These are phyloP conservation scores for Geopemphigus sp. DNA, from an alignment of 1,140 invertebrate genomes.

Conservation along the genomic window DNA sequence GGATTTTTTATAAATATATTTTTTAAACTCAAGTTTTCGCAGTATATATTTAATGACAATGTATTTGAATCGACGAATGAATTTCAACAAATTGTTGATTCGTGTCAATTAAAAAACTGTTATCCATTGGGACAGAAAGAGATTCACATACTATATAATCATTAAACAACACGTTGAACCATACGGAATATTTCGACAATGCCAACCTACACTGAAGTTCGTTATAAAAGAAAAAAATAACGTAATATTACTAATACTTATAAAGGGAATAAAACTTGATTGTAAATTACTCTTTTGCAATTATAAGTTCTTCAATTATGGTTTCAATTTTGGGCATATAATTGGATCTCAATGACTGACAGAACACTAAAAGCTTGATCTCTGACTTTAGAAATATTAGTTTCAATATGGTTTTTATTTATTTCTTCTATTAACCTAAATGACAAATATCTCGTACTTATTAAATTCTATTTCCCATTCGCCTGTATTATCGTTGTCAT, in stretches of 20 bases:
- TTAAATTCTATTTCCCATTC: constrained; percentile 52
- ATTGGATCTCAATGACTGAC: constrained; percentile 56
- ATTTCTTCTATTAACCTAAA: constrained; percentile 45
- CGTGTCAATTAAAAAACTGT: constrained; percentile 57
- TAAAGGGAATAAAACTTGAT: background rate
- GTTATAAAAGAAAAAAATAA: constrained; percentile 52
- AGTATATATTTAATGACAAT: constrained; percentile 53
- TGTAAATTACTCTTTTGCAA: constrained; percentile 41
- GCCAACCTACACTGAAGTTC: constrained; percentile 58
- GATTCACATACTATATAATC: constrained; percentile 59
- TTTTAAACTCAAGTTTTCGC: constrained; percentile 44
- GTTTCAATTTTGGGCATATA: constrained; percentile 55
- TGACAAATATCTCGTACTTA: constrained; percentile 1
- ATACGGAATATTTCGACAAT: constrained; percentile 57
- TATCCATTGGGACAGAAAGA: constrained; percentile 54
- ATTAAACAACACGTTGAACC: constrained; percentile 60
- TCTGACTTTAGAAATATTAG: constrained; percentile 48
- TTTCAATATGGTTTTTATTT: constrained; percentile 29
- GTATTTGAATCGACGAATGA: constrained; percentile 59
- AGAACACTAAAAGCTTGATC: constrained; percentile 55
- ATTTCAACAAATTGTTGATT: constrained; percentile 60
- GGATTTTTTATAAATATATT: constrained; percentile 49
- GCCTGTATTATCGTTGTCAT: constrained; percentile 26
- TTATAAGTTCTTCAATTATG: constrained; percentile 28
- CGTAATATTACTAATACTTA: background rate